A percentile compares a stretch with the other conserved stretches of the same genome.
Conservation (phyloP, 2,113 vertebrate species). For the Cnemophilus loriae region DNA sequence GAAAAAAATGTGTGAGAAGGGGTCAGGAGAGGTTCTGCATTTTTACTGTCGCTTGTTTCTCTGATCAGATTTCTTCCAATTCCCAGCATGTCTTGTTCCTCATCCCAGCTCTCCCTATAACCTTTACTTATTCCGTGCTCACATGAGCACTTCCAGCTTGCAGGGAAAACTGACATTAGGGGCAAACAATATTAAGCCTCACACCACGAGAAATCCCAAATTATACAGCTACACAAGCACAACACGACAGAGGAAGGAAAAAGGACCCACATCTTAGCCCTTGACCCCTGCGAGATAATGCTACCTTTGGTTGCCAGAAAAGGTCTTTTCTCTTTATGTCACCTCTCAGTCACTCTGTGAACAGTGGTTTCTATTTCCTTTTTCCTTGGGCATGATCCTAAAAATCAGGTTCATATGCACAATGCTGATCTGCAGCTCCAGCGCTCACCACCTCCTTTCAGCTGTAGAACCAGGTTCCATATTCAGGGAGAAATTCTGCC, state of each 20-base stretch:
- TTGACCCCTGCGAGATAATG: neutral
- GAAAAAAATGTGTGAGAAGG: neutral
- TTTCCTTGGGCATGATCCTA: neutral
- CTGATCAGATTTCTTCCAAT: neutral
- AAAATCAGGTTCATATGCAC: neutral
- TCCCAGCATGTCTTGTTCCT: neutral
- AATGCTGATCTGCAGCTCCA: neutral
- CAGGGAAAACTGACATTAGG: neutral
- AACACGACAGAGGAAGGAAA: neutral
- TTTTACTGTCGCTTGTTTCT: neutral
- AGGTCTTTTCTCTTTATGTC: neutral
- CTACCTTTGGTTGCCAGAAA: neutral
- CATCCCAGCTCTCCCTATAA: neutral
- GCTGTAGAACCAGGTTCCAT: neutral
- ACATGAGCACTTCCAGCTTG: neutral
- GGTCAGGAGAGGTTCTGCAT: neutral
- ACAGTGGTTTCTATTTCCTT: neutral
- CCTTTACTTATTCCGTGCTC: neutral
- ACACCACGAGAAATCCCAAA: neutral
- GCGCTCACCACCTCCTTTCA: neutral
- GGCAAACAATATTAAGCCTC: neutral
- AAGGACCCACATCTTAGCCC: neutral
- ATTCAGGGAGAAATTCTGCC: neutral
- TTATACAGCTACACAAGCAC: neutral
- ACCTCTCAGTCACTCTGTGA: neutral